phyloP scores from a whole-genome alignment of 1,140 invertebrate species.

The Schlechtendalia chinensis region DNA sequence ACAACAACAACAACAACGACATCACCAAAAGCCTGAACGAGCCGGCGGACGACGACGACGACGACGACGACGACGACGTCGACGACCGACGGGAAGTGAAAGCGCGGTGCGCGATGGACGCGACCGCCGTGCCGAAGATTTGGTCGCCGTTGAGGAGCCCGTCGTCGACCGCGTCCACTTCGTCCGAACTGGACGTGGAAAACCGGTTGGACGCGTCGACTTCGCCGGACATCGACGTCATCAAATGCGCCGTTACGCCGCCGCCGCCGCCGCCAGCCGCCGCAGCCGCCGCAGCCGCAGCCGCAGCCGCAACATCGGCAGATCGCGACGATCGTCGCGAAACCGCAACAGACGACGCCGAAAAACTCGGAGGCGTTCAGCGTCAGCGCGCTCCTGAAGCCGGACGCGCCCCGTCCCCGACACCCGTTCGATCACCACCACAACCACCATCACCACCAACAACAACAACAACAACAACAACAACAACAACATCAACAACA shows the following conservation, averaged over 20 bases:
- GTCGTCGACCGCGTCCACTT: constrained; percentile 59
- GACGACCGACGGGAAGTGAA: background rate
- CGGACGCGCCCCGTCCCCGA: constrained; percentile 67
- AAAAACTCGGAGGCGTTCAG: constrained; percentile 77
- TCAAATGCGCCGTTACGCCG: constrained; percentile 53
- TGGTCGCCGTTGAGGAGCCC: constrained; percentile 57
- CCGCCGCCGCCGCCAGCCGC: constrained; percentile 20
- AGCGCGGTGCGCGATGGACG: constrained; percentile 48
- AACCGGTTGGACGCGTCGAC: constrained; percentile 61
- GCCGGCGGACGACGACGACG: constrained; percentile 57
- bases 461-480: constrained; percentile 53
- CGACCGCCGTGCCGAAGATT: constrained; percentile 55
- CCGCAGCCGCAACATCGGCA: background rate
- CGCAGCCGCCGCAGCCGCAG: constrained; percentile 53
- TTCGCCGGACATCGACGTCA: constrained; percentile 58
- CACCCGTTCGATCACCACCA: constrained; percentile 53
- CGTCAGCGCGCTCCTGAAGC: constrained; percentile 72
- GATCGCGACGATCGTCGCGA: no score
- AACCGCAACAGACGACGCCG: constrained; percentile 35
- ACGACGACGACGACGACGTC: constrained; percentile 49
- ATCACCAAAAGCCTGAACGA: constrained; percentile 50
- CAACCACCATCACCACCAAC: constrained; percentile 50
- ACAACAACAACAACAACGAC: constrained; percentile 50
- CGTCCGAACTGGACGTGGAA: constrained; percentile 67
- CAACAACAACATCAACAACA: constrained; percentile 53